Evolutionary conservation across 2,888 invertebrate genomes (phyloP).

Genomic region (Erpobdella octoculata): DNA sequence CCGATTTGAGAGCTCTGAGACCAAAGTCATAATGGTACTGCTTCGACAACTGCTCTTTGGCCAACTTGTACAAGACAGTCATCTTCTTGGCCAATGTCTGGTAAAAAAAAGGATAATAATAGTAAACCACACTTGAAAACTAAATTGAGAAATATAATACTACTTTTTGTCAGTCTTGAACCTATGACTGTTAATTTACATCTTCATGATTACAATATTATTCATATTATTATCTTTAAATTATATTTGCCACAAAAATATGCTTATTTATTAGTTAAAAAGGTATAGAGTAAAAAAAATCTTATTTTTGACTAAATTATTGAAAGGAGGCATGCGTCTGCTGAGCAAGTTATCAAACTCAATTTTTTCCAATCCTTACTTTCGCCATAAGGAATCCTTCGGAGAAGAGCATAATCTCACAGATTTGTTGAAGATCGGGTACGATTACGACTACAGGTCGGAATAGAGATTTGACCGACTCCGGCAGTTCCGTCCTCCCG

Average conservation of each 20-base stretch:
- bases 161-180: neutral
- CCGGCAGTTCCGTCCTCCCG: slow-evolving; percentile 80
- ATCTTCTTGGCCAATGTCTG: slow-evolving; percentile 79
- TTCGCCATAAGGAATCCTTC: slow-evolving; percentile 84
- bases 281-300: too few relatives aligned
- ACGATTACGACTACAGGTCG: slow-evolving; percentile 84
- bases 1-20: slow-evolving; percentile 78
- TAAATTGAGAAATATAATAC: neutral
- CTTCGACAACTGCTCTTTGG: slow-evolving; percentile 78
- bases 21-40: slow-evolving; percentile 92
- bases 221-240: too few relatives aligned
- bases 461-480: slow-evolving; percentile 77
- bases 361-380: too few relatives aligned
- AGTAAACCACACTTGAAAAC: neutral
- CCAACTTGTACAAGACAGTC: slow-evolving; percentile 79
- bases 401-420: slow-evolving; percentile 80
- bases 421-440: slow-evolving; percentile 83
- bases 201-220: too few relatives aligned
- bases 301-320: neutral
- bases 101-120: neutral
- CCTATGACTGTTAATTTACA: too few relatives aligned
- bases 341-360: neutral
- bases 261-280: too few relatives aligned
- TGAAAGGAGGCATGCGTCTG: neutral
- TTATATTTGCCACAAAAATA: too few relatives aligned